Evolutionary conservation across 2,113 vertebrate genomes (phyloP).

Genomic region (Oreochromis niloticus): DNA sequence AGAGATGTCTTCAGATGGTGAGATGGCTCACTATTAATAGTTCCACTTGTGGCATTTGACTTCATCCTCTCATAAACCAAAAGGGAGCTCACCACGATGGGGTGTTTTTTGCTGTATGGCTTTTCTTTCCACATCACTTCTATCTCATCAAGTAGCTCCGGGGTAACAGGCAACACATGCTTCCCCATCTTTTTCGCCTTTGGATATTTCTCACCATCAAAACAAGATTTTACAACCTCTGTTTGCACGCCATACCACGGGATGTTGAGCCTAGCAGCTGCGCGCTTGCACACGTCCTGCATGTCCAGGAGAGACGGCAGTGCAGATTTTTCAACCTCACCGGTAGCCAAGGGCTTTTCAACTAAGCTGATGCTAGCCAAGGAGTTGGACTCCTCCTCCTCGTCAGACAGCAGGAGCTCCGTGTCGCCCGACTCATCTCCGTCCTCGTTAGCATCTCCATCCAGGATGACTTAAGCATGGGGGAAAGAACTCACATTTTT

Average conservation of each 20-base stretch:
- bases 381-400: no score
- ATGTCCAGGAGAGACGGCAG: rapidly evolving
- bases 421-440: no score
- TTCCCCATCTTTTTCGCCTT: not conserved
- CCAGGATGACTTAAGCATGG: no score
- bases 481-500: no score
- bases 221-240: not conserved
- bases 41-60: not conserved
- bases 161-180: not conserved
- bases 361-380: no score
- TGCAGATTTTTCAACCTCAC: not conserved
- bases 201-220: not conserved
- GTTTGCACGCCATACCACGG: not conserved
- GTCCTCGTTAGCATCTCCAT: no score
- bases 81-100: not conserved
- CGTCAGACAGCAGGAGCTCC: no score
- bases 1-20: not conserved
- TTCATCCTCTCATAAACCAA: not conserved
- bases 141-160: not conserved
- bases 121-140: not conserved
- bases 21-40: not conserved
- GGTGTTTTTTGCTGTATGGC: not conserved
- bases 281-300: not conserved
- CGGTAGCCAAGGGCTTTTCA: no score
- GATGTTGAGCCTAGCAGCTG: not conserved